These are phyloP conservation scores for Drosophila busckii DNA, from an alignment of 1,140 invertebrate genomes.

Conservation along the genomic window DNA sequence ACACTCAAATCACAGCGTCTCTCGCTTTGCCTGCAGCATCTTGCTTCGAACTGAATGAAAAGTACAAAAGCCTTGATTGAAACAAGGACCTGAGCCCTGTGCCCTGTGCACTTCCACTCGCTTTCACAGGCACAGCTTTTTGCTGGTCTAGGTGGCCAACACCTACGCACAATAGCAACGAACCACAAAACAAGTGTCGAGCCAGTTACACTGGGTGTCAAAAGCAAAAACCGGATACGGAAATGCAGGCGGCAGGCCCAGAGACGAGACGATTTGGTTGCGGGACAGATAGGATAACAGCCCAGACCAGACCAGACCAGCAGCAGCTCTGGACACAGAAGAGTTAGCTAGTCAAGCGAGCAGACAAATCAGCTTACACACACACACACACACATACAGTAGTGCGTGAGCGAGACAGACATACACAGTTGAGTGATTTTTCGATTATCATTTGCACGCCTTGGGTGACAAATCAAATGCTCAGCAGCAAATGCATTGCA, in stretches of 20 bases:
- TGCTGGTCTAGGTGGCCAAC: slow-evolving; percentile 31
- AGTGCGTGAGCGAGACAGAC: slow-evolving; percentile 16
- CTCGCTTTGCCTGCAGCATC: no score
- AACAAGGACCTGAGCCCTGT: slow-evolving; percentile 26
- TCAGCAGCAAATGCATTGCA: slow-evolving; percentile 59
- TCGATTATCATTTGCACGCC: slow-evolving; percentile 76
- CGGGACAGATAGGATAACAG: slow-evolving; percentile 18
- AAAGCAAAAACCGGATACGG: slow-evolving; percentile 73
- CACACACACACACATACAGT: slow-evolving; percentile 19
- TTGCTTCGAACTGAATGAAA: slow-evolving; percentile 1
- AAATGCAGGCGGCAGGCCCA: slow-evolving; percentile 62
- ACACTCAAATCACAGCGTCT: no score
- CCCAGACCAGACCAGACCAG: no score
- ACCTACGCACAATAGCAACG: slow-evolving; percentile 59
- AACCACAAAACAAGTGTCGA: slow-evolving; percentile 71
- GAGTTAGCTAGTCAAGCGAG: slow-evolving; percentile 63
- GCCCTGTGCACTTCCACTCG: slow-evolving; percentile 37
- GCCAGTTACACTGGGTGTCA: slow-evolving; percentile 70
- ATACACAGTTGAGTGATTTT: slow-evolving; percentile 74
- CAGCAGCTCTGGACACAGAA: slow-evolving; percentile 33
- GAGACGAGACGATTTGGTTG: slow-evolving; percentile 13
- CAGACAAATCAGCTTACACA: slow-evolving; percentile 69
- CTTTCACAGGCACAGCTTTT: slow-evolving; percentile 47
- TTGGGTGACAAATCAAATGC: slow-evolving; percentile 75
- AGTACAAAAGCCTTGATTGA: slow-evolving; percentile 46